A percentile compares a stretch with the other conserved stretches of the same genome.
Conservation (phyloP, 2,888 invertebrate genomes). For the Melikaiella ostensackeni region DNA sequence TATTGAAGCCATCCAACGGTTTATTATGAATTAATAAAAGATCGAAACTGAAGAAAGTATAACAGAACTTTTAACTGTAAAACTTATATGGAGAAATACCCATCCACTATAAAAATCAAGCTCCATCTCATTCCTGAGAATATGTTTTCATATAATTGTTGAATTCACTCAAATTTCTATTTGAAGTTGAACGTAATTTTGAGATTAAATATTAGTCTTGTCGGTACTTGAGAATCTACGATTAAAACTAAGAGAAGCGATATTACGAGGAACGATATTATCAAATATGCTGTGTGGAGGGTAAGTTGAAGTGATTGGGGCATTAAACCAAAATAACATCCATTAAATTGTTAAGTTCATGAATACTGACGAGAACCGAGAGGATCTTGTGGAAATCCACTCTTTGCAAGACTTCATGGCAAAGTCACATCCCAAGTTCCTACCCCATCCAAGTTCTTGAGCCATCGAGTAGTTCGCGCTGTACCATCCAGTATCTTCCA, state of each 20-base stretch:
- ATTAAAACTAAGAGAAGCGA: background rate
- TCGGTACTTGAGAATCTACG: background rate
- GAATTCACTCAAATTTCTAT: background rate
- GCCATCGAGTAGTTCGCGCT: conserved; percentile 93
- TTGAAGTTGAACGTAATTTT: background rate
- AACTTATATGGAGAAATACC: too few species aligned
- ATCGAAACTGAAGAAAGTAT: too few species aligned
- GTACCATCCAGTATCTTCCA: conserved; percentile 99
- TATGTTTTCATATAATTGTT: background rate
- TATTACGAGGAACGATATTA: background rate
- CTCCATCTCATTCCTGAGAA: background rate
- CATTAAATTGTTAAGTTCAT: conserved; percentile 14
- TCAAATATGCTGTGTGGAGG: background rate
- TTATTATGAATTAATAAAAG: too few species aligned
- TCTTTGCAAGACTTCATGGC: conserved; percentile 96
- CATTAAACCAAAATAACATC: conserved; percentile 4
- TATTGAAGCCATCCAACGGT: too few species aligned
- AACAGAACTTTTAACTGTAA: too few species aligned
- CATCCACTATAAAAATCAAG: background rate
- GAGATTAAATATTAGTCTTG: background rate
- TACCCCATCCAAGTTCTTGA: conserved; percentile 93
- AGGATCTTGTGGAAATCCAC: conserved; percentile 91
- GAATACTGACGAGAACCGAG: conserved; percentile 66
- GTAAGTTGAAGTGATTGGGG: conserved; percentile 10
- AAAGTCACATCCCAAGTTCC: conserved; percentile 94